Evolutionary conservation across 2,113 vertebrate genomes (phyloP).

Genomic region (Synodontis membranacea): DNA sequence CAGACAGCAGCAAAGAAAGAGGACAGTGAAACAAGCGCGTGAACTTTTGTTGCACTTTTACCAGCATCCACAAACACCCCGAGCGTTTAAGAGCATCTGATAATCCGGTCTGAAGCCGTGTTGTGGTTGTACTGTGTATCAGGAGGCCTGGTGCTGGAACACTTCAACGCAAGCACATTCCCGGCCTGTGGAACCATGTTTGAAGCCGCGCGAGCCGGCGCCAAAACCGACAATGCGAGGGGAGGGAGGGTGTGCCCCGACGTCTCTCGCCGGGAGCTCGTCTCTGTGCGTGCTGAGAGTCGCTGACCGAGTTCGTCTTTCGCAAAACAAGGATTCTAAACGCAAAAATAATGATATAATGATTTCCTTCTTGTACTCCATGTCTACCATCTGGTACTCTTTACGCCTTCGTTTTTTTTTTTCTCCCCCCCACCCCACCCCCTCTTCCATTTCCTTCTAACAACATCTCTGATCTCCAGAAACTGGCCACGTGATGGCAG

Average conservation of each 20-base stretch:
- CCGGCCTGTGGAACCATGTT: slow-evolving; percentile 36
- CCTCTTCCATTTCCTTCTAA: slow-evolving; percentile 2
- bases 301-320: background rate
- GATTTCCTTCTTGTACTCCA: slow-evolving; percentile 5
- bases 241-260: slow-evolving; percentile 39
- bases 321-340: background rate
- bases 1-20: background rate
- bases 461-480: slow-evolving; percentile 31
- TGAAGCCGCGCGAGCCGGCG: slow-evolving; percentile 15
- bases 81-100: background rate
- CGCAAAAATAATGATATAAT: background rate
- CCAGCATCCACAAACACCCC: background rate
- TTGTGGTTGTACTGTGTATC: background rate
- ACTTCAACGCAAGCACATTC: slow-evolving; percentile 39
- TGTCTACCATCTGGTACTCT: slow-evolving; percentile 18
- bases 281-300: background rate
- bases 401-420: background rate
- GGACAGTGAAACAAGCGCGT: background rate
- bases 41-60: background rate
- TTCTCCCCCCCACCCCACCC: background rate
- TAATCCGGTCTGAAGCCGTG: background rate
- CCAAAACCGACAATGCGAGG: slow-evolving; percentile 43
- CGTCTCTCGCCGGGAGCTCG: background rate
- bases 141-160: background rate
- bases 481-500: slow-evolving; percentile 19